Percentiles rank a stretch among this genome's conserved stretches.
phyloP scores from a whole-genome alignment of 1,140 invertebrate genomes.

The Nephila pilipes region DNA sequence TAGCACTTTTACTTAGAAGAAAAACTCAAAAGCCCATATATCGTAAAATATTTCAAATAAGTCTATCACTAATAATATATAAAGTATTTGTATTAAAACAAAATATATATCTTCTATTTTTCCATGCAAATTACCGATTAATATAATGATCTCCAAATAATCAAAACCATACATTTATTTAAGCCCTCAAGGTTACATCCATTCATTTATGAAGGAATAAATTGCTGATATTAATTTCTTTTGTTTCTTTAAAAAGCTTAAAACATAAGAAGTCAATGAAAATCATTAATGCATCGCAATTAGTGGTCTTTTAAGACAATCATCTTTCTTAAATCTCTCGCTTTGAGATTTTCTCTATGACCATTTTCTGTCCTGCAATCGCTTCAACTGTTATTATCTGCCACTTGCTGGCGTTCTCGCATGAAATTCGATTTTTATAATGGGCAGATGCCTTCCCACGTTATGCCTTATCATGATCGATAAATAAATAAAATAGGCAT shows the following conservation, averaged over 20 bases:
- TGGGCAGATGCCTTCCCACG: slow-evolving; percentile 12
- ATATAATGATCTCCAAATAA: no score
- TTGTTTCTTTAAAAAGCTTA: neutral
- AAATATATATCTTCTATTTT: no score
- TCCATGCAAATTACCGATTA: no score
- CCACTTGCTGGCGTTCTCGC: slow-evolving; percentile 27
- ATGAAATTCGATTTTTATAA: slow-evolving; percentile 62
- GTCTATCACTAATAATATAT: no score
- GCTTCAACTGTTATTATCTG: slow-evolving; percentile 31
- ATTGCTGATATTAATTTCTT: no score
- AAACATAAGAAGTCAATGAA: neutral
- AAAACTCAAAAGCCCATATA: no score
- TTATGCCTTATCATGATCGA: slow-evolving; percentile 42
- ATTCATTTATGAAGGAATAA: no score
- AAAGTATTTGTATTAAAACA: no score
- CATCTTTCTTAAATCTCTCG: neutral
- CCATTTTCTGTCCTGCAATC: neutral
- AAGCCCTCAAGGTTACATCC: no score
- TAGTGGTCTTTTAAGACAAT: slow-evolving; percentile 20
- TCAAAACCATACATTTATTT: no score
- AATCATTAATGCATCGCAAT: neutral
- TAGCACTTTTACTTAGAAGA: no score
- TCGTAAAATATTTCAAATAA: no score
- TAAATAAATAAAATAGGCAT: slow-evolving; percentile 56
- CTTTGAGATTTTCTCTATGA: neutral